phyloP scores from a whole-genome alignment of 2,888 invertebrate genomes.

The Carpatolechia fugitivella region DNA sequence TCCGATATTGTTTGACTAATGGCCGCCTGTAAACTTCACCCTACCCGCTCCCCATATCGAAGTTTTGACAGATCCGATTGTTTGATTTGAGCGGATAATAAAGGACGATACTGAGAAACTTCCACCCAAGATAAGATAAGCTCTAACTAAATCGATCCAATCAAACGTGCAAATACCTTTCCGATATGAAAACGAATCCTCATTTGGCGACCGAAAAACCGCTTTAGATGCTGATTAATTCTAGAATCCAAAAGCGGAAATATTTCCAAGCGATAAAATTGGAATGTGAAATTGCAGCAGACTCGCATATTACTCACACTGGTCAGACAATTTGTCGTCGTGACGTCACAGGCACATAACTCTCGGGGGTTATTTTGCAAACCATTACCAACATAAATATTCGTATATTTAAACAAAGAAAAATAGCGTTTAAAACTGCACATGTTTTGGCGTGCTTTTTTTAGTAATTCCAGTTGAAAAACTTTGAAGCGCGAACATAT shows the following conservation, averaged over 20 bases:
- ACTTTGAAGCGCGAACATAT: conserved; percentile 19
- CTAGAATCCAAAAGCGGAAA: conserved; percentile 1
- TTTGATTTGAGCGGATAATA: conserved; percentile 39
- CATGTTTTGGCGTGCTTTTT: conserved; percentile 19
- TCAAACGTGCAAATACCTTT: not conserved
- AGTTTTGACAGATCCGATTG: conserved; percentile 43
- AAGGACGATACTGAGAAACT: conserved; percentile 32
- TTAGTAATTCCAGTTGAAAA: conserved; percentile 20
- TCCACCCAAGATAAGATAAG: not conserved
- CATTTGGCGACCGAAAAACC: conserved; percentile 6
- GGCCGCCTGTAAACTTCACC: conserved; percentile 39
- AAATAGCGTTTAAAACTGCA: conserved; percentile 18
- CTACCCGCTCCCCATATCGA: conserved; percentile 50
- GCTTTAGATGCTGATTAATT: conserved; percentile 14
- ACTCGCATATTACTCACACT: conserved; percentile 51
- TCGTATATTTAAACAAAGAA: conserved; percentile 29
- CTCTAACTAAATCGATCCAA: not conserved
- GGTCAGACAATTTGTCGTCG: conserved; percentile 60
- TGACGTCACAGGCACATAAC: conserved; percentile 53
- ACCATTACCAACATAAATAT: conserved; percentile 46
- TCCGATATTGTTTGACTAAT: conserved; percentile 61
- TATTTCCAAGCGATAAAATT: conserved; percentile 29
- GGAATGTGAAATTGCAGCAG: conserved; percentile 41
- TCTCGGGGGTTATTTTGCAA: conserved; percentile 53
- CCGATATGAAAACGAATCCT: conserved; percentile 5